Evolutionary conservation across 2,113 vertebrate species (phyloP).

Genomic region (Amia ocellicauda): DNA sequence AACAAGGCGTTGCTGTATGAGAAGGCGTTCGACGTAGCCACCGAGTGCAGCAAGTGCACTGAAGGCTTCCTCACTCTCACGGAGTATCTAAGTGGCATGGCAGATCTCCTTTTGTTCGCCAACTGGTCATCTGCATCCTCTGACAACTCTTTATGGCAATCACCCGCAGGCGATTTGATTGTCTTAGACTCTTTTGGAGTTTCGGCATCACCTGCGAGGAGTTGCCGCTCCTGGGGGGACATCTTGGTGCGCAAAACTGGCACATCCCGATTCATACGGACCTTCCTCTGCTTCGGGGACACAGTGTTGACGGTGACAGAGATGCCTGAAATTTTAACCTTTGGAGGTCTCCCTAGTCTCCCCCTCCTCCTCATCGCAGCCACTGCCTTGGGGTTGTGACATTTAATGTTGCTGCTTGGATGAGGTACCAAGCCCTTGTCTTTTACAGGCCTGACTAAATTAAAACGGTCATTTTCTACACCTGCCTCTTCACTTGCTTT

Average conservation of each 20-base stretch:
- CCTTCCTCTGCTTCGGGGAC: constrained; percentile 83
- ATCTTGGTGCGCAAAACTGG: constrained; percentile 38
- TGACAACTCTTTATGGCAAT: constrained; percentile 1
- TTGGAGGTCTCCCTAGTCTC: constrained; percentile 87
- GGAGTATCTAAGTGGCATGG: constrained; percentile 72
- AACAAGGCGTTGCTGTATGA: constrained; percentile 77
- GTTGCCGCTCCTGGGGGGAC: constrained; percentile 30
- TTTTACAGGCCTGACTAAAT: constrained; percentile 70
- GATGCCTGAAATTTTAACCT: constrained; percentile 93
- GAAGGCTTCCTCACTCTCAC: constrained; percentile 78
- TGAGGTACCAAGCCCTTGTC: constrained; percentile 57
- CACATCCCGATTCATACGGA: constrained; percentile 73
- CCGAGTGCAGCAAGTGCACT: constrained; percentile 78
- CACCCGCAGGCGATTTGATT: constrained; percentile 37
- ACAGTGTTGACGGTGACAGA: constrained; percentile 81
- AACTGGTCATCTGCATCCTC: constrained; percentile 13
- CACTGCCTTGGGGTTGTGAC: constrained; percentile 65
- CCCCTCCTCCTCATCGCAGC: constrained; percentile 71
- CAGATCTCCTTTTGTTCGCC: constrained; percentile 38
- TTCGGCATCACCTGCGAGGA: constrained; percentile 34
- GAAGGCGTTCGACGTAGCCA: constrained; percentile 76
- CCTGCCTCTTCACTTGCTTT: constrained; percentile 38
- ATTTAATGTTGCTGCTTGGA: constrained; percentile 67
- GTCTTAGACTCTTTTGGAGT: constrained; percentile 50
- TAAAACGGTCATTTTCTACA: constrained; percentile 56